These are phyloP conservation scores for Hapalemur alaotrensis DNA, from an alignment of 2,797 vertebrate species.

Conservation along the genomic window DNA sequence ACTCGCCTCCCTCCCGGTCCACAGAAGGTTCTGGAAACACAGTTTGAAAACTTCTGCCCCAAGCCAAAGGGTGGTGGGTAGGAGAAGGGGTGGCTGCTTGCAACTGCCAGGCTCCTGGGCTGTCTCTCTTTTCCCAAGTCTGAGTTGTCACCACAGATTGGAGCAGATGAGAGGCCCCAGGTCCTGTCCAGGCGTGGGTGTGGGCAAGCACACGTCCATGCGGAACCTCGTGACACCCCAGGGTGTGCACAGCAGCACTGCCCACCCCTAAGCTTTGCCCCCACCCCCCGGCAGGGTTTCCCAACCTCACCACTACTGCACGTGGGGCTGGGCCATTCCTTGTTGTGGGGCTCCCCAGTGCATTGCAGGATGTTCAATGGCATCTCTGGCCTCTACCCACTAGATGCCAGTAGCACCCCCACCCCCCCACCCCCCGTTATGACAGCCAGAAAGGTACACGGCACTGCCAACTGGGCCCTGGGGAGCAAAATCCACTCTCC, in stretches of 20 bases:
- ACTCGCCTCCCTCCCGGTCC: not conserved
- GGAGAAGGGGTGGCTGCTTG: not conserved
- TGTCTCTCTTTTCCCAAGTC: not conserved
- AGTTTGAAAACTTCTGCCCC: not conserved
- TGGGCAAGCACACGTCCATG: rapidly evolving
- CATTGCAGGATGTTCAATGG: rapidly evolving
- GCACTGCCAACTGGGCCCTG: not conserved
- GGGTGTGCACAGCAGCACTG: rapidly evolving
- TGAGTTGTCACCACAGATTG: not conserved
- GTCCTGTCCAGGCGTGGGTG: not conserved
- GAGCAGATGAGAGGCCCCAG: not conserved
- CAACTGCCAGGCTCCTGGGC: not conserved
- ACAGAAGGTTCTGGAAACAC: not conserved
- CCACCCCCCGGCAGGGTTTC: not conserved
- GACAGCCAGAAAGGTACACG: not conserved
- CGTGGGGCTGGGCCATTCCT: rapidly evolving
- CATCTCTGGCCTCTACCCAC: not conserved
- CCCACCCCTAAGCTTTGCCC: not conserved
- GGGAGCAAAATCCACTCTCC: not conserved
- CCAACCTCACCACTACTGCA: rapidly evolving
- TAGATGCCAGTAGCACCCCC: not conserved
- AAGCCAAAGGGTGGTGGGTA: rapidly evolving
- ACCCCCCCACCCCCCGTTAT: not conserved
- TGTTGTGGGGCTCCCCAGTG: not conserved
- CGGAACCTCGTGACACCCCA: rapidly evolving